These are phyloP conservation scores for Lepidurus packardi DNA, from an alignment of 1,140 invertebrate genomes.

Conservation along the genomic window DNA sequence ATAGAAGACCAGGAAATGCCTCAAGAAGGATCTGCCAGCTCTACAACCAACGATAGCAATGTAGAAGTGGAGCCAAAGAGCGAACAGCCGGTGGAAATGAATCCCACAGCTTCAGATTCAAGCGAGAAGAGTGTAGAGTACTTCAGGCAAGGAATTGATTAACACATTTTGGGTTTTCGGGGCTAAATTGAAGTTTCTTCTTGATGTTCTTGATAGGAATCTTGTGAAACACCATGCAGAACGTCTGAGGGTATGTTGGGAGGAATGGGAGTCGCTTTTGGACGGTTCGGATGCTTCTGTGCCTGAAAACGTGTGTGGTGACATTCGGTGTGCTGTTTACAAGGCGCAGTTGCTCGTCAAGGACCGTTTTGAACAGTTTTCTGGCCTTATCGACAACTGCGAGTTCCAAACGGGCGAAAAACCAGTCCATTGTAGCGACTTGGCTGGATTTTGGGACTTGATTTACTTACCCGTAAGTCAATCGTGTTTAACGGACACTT, in stretches of 20 bases:
- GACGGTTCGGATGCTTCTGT: conserved; percentile 28
- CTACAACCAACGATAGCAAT: too few species aligned
- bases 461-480: conserved; percentile 55
- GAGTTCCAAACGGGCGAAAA: conserved; percentile 54
- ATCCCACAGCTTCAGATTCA: too few species aligned
- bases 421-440: conserved; percentile 55
- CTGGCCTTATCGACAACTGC: conserved; percentile 56
- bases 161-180: too few species aligned
- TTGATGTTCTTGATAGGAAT: too few species aligned
- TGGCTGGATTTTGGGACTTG: conserved; percentile 74
- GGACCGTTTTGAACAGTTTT: conserved; percentile 63
- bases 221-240: background rate
- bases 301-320: conserved; percentile 49
- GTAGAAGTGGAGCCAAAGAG: too few species aligned
- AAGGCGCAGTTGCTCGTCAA: conserved; percentile 60
- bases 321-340: conserved; percentile 60
- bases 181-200: too few species aligned
- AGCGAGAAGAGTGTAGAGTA: too few species aligned
- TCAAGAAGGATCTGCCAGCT: too few species aligned
- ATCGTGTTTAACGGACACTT: background rate
- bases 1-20: too few species aligned
- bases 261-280: background rate
- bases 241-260: background rate
- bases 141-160: too few species aligned
- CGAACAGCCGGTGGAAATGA: too few species aligned